A percentile compares a stretch with the other conserved stretches of the same genome.
phyloP scores from a whole-genome alignment of 2,888 invertebrate genomes.

The Catonia carolina region DNA sequence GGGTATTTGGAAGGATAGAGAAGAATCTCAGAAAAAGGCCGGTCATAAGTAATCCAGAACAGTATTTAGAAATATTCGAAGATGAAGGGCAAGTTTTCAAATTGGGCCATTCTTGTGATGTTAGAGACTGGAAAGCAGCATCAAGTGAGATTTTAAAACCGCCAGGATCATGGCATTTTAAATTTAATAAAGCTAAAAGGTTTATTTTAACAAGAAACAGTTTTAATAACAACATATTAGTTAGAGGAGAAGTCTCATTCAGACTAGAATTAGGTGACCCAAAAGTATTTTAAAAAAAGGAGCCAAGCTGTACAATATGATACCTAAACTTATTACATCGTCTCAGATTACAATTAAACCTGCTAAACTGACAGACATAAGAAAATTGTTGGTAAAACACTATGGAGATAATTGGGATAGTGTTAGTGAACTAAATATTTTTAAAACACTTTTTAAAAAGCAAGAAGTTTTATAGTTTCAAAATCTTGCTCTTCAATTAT shows the following conservation, averaged over 20 bases:
- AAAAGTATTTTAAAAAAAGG: slow-evolving; percentile 14
- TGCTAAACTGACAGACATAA: slow-evolving; percentile 11
- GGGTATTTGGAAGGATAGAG: slow-evolving; percentile 3
- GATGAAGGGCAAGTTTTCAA: not conserved
- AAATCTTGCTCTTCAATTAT: too few species aligned
- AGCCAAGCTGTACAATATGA: slow-evolving; percentile 5
- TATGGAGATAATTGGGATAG: slow-evolving; percentile 17
- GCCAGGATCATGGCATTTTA: slow-evolving; percentile 7
- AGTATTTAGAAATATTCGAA: not conserved
- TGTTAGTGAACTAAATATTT: slow-evolving; percentile 2
- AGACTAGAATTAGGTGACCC: too few species aligned
- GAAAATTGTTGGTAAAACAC: slow-evolving; percentile 10
- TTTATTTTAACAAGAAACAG: slow-evolving; percentile 19
- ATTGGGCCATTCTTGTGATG: slow-evolving; percentile 6
- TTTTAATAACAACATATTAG: slow-evolving; percentile 9
- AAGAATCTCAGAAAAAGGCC: not conserved
- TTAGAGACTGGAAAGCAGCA: slow-evolving; percentile 8
- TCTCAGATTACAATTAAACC: slow-evolving; percentile 15
- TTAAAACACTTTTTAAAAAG: slow-evolving; percentile 17
- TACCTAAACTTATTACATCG: slow-evolving; percentile 2
- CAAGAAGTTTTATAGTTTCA: too few species aligned
- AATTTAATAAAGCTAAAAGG: slow-evolving; percentile 12
- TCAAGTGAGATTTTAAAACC: slow-evolving; percentile 1
- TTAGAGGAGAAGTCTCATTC: slow-evolving; percentile 18
- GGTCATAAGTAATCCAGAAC: not conserved